Percentiles rank a stretch among this genome's conserved stretches.
phyloP scores from a whole-genome alignment of 2,888 invertebrate genomes.

The Drosophila parthenogenetica region DNA sequence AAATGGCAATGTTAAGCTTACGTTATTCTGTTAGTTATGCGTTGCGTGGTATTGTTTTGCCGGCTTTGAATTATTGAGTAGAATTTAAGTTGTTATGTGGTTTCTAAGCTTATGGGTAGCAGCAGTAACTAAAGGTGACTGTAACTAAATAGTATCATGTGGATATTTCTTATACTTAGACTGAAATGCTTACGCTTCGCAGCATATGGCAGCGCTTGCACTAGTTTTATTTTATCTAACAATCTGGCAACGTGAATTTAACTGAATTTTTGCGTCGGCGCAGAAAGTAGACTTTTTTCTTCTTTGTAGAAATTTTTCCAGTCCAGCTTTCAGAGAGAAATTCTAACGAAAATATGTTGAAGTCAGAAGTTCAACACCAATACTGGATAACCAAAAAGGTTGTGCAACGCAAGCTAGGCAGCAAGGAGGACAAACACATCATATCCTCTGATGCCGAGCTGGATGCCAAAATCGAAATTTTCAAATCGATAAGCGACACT shows the following conservation, averaged over 20 bases:
- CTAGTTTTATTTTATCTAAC: neutral
- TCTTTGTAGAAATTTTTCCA: constrained; percentile 36
- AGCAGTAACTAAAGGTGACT: neutral
- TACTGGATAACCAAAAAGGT: constrained; percentile 99
- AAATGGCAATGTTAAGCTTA: constrained; percentile 27
- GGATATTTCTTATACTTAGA: neutral
- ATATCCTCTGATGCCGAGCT: constrained; percentile 98
- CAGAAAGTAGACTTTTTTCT: constrained; percentile 41
- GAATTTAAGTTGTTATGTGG: no score
- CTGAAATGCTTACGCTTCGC: neutral
- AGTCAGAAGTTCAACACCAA: constrained; percentile 93
- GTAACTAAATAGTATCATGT: neutral
- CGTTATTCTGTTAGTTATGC: neutral
- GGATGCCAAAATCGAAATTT: constrained; percentile 93
- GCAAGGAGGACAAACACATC: constrained; percentile 98
- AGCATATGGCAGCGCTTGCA: constrained; percentile 13
- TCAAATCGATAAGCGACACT: constrained; percentile 96
- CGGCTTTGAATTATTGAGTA: neutral
- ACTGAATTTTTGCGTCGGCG: constrained; percentile 56
- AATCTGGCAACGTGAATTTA: constrained; percentile 32
- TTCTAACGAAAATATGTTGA: constrained; percentile 77
- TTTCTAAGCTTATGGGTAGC: no score
- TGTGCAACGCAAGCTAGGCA: constrained; percentile 95
- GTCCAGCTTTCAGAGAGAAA: constrained; percentile 33
- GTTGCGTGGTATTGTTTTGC: no score